Evolutionary conservation across 2,113 vertebrate species (phyloP), one percentile per base, ranked within the genome.

Genomic region (Maccullochella peelii): DNA sequence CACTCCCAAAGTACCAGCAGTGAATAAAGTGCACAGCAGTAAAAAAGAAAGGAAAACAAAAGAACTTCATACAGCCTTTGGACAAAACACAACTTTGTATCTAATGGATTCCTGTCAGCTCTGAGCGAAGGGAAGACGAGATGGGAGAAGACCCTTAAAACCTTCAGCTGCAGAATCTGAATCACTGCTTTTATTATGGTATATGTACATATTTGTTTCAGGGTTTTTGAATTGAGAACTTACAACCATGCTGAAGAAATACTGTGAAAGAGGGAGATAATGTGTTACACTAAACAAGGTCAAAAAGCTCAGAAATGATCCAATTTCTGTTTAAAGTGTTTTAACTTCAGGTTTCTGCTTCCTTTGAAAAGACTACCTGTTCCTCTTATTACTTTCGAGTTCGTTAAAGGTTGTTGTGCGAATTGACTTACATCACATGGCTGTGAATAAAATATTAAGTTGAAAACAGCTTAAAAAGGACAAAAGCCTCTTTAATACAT

Each of bases 41-140:
- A 8, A 27, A 44, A 61, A 21, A 27, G 30, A 55, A 55, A 77
- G 15, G 11, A 50, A 59, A 72, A 81, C 27, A 73, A 63, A 50
- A 74, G 18, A 61, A 72, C 55, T 59, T 73, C 52, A 23, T 2
- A 4, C 58, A 30, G 62, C 63, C 67, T 54, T 67, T 33, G 50
- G 71, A 82, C 9, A 1, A 63, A 80, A 74, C 73, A 47, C 3
- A 73, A 67, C 8, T 23, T 54, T 33, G 20, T 33, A 7, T 38
- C 58, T 52, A 42, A 82, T 8, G 18, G 77, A 73, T 75, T 83
- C 15, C 27, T 72, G 68, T 78, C 70, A 23, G 80, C 49, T 44
- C 57, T 27, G 52, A 84, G 33, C 6, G 52, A 87, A 50, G 25
- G 9, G 38, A 23, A 44, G 69, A 66, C 0, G 2, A 20, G 30